A percentile compares a stretch with the other conserved stretches of the same genome.
Evolutionary conservation across 2,797 vertebrate species (phyloP).

Genomic region (Setipinna tenuifilis): DNA sequence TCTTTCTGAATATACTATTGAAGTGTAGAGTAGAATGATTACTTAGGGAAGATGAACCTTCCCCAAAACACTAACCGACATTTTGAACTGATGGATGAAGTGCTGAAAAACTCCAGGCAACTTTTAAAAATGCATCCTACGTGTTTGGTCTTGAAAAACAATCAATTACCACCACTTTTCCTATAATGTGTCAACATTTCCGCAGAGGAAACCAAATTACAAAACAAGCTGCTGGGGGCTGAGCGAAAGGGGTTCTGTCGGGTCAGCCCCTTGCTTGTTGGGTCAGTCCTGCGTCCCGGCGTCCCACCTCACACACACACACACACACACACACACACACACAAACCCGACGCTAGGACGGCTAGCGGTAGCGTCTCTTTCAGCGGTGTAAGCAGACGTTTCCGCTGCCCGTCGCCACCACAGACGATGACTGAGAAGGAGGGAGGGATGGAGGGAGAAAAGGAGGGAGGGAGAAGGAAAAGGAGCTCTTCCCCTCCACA

Average conservation of each 20-base stretch:
- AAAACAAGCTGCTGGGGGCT: conserved; percentile 38
- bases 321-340: too few relatives aligned
- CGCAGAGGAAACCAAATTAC: conserved; percentile 51
- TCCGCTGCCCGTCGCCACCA: conserved; percentile 31
- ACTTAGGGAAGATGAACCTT: background rate
- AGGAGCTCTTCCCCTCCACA: conserved; percentile 42
- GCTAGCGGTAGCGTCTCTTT: background rate
- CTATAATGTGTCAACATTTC: conserved; percentile 50
- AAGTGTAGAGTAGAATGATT: background rate
- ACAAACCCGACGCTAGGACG: too few relatives aligned
- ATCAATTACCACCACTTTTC: conserved; percentile 54
- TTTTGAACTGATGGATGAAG: background rate
- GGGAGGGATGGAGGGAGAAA: too few relatives aligned
- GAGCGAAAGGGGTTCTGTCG: conserved; percentile 20
- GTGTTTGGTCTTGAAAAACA: conserved; percentile 44
- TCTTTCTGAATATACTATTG: background rate
- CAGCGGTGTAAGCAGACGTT: conserved; percentile 50
- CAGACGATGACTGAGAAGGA: too few relatives aligned
- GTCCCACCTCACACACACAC: too few relatives aligned
- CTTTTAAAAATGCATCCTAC: background rate
- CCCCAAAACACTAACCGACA: too few relatives aligned
- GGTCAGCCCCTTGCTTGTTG: conserved; percentile 42
- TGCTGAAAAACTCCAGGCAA: background rate
- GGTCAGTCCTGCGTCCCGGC: background rate
- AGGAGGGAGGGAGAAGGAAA: conserved; percentile 16